phyloP scores from a whole-genome alignment of 2,113 vertebrate species.

The Nyctibius bracteatus region DNA sequence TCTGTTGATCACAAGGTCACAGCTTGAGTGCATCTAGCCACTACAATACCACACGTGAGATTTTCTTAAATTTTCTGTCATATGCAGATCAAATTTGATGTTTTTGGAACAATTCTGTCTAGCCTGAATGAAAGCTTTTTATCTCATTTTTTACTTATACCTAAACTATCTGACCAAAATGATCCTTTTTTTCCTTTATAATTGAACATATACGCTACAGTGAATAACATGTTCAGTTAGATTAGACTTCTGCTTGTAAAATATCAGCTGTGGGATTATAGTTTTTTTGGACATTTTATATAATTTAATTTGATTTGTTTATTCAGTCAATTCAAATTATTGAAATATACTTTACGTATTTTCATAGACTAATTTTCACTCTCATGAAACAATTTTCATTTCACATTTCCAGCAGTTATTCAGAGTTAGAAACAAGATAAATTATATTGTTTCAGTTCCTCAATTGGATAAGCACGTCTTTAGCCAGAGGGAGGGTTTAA shows the following conservation, averaged over 20 bases:
- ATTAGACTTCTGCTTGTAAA: not conserved
- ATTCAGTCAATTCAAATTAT: not conserved
- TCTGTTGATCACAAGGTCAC: not conserved
- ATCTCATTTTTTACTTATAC: not conserved
- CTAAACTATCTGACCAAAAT: not conserved
- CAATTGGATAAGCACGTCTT: not conserved
- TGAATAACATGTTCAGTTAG: not conserved
- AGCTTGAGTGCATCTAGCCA: not conserved
- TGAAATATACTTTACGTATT: not conserved
- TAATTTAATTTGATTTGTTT: not conserved
- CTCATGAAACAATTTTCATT: not conserved
- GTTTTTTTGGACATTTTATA: not conserved
- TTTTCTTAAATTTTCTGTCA: not conserved
- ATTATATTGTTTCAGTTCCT: not conserved
- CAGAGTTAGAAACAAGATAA: not conserved
- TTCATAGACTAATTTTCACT: not conserved
- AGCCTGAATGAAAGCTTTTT: not conserved
- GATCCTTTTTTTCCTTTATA: not conserved
- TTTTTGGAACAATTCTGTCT: not conserved
- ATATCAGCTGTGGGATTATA: not conserved
- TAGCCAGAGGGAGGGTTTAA: not conserved
- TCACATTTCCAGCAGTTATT: not conserved
- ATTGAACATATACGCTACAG: not conserved
- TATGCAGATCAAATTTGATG: not conserved
- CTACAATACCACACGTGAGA: accelerated